Evolutionary conservation across 2,113 vertebrate genomes (phyloP), one percentile per base, ranked within the genome.

Genomic region (Asarcornis scutulata): DNA sequence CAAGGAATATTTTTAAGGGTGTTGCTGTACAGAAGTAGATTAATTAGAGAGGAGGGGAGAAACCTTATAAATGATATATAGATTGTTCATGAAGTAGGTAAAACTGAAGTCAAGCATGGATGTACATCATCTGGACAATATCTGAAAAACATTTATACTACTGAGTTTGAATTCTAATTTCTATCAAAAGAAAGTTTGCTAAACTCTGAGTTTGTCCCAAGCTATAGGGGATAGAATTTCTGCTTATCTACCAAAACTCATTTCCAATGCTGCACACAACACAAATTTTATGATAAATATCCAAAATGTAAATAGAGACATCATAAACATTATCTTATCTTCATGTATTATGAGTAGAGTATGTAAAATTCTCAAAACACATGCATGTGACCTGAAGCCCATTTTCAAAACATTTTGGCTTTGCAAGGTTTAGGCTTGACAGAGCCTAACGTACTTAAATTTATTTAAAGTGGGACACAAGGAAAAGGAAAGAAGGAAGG

Each of bases 1-100:
- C 81, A 83, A 89, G 56, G 66, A 75, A 59, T 69, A 27, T 81
- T 86, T 95, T 91, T 95, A 89, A 93, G 73, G 62, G 68, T 78
- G 36, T n/a, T 78, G 76, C 78, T 71, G 62, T 60, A 77, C 34
- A 77, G 80, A 83, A 83, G 29, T 9, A 80, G 77, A 83, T 91
- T 95, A 71, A 53, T 36, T 59, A 42, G 34, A 88, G 52, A n/a
- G 2, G 40, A 55, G 71, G 9, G 32, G 25, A 50, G 44, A 63
- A 90, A 34, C 34, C n/a, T 55, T 59, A 68, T 60, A 75, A 88
- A 66, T 80, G 56, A 75, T 38, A 34, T 84, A 38, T 68, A 59
- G 15, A 21, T 29, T 75, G 46, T 46, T 87, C 32, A 53, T 31
- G n/a, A 17, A 55, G 16, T n/a, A 75, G 25, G 34, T 81, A 79